Evolutionary conservation across 2,113 vertebrate species (phyloP).

Genomic region (Menura novaehollandiae): DNA sequence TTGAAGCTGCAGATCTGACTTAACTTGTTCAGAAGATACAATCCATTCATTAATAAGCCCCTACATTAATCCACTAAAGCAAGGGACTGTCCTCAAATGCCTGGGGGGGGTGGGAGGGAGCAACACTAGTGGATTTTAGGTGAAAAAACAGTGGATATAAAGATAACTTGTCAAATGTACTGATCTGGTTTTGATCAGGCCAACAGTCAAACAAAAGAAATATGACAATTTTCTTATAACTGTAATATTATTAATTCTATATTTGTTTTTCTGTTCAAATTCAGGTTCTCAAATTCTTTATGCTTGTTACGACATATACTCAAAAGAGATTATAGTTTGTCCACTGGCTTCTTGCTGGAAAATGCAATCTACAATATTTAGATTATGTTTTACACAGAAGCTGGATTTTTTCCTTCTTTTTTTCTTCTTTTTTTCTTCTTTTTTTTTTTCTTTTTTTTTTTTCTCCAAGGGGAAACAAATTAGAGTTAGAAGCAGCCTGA

Average conservation of each 20-base stretch:
- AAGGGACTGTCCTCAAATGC: not conserved
- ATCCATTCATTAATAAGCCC: not conserved
- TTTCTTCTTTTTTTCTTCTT: too few species aligned
- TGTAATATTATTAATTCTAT: not conserved
- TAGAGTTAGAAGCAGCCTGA: not conserved
- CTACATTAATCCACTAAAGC: not conserved
- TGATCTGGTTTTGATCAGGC: not conserved
- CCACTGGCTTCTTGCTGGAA: not conserved
- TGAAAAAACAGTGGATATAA: not conserved
- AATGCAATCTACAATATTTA: not conserved
- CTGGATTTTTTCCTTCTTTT: rapidly evolving
- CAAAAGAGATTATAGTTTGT: not conserved
- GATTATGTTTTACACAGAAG: not conserved
- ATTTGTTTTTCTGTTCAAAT: not conserved
- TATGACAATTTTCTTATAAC: not conserved
- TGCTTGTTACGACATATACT: not conserved
- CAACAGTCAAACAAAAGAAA: not conserved
- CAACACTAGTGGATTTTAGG: not conserved
- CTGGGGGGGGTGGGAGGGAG: not conserved
- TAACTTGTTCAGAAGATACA: not conserved
- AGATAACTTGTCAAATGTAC: not conserved
- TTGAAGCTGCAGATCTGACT: not conserved
- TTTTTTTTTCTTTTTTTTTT: not conserved
- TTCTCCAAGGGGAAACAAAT: not conserved
- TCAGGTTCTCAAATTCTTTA: not conserved